Evolutionary conservation across 2,888 invertebrate species (phyloP).

Genomic region (Phymatocera aterrima): DNA sequence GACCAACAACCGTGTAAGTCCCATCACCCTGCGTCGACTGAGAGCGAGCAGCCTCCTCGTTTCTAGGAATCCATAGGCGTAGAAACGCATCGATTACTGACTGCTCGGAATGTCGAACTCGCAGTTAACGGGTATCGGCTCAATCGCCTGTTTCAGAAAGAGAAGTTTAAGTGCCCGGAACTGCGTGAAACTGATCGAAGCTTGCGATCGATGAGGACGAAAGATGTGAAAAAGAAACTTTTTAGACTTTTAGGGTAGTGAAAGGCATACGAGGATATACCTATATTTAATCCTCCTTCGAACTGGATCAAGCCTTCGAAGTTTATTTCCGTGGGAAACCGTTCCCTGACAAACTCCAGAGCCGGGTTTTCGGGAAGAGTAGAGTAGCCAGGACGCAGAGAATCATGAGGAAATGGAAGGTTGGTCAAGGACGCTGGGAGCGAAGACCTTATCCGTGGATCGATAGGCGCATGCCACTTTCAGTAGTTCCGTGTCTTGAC

Average conservation of each 20-base stretch:
- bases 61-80: slow-evolving; percentile 69
- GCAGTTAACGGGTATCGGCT: slow-evolving; percentile 7
- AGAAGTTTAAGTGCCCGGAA: background rate
- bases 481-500: slow-evolving; percentile 25
- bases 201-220: background rate
- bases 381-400: background rate
- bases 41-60: slow-evolving; percentile 59
- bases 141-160: background rate
- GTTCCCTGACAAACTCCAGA: background rate
- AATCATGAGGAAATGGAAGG: slow-evolving; percentile 17
- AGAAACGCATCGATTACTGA: slow-evolving; percentile 51
- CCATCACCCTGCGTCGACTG: slow-evolving; percentile 32
- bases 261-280: too few relatives aligned
- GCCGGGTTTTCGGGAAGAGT: background rate
- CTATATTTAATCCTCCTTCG: too few relatives aligned
- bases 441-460: slow-evolving; percentile 40
- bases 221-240: background rate
- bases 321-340: background rate
- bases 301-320: too few relatives aligned
- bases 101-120: slow-evolving; percentile 12
- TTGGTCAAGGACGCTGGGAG: slow-evolving; percentile 36
- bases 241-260: too few relatives aligned
- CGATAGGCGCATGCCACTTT: slow-evolving; percentile 11
- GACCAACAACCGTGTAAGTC: slow-evolving; percentile 24
- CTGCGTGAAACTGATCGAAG: background rate